Evolutionary conservation across 2,797 vertebrate species (phyloP).

Genomic region (Bothrops alternatus): DNA sequence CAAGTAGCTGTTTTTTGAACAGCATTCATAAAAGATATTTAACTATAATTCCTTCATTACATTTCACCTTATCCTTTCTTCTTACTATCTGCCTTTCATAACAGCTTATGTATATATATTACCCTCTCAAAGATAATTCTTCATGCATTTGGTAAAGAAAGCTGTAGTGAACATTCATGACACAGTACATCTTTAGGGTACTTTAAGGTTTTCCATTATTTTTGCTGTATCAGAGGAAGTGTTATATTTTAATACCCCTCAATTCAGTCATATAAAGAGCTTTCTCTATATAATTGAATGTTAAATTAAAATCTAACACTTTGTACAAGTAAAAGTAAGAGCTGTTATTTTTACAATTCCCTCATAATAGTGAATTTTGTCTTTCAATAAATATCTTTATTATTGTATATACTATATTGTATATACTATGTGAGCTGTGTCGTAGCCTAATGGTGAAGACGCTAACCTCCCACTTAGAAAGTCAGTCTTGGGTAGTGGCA

Average conservation of each 20-base stretch:
- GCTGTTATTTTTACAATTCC: neutral
- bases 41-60: neutral
- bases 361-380: neutral
- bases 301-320: neutral
- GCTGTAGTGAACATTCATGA: neutral
- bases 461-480: neutral
- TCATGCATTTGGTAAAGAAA: neutral
- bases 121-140: neutral
- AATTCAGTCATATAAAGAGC: neutral
- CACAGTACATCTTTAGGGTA: neutral
- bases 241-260: neutral
- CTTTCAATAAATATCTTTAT: neutral
- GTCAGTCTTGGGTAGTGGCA: neutral
- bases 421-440: neutral
- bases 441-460: neutral
- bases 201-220: neutral
- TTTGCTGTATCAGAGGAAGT: neutral
- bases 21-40: neutral
- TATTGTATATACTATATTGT: neutral
- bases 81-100: neutral
- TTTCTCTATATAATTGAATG: neutral
- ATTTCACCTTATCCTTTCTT: neutral
- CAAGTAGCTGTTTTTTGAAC: neutral
- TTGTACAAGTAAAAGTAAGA: neutral
- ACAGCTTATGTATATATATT: neutral